Conservation (phyloP, 2,888 invertebrate genomes). For the Cistogaster globosa region DNA sequence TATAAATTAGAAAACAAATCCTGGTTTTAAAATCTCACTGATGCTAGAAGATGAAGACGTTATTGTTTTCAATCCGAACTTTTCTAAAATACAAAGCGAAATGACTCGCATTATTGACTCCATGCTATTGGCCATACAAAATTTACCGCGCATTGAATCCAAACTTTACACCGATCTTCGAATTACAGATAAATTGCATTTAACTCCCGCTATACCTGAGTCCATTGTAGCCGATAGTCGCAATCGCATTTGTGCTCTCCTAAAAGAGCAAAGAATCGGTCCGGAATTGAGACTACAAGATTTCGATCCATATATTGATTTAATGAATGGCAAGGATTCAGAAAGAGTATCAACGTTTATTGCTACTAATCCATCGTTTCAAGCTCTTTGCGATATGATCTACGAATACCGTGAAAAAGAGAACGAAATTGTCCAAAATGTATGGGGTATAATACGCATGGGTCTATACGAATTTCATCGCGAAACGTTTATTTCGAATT, state of each 20-base stretch:
- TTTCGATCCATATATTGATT: constrained; percentile 90
- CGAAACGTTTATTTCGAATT: constrained; percentile 88
- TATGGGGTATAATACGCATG: constrained; percentile 87
- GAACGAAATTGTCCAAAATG: constrained; percentile 85
- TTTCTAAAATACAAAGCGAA: constrained; percentile 89
- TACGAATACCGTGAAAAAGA: constrained; percentile 86
- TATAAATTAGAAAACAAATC: constrained; percentile 85
- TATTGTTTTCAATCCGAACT: constrained; percentile 89
- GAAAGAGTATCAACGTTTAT: constrained; percentile 88
- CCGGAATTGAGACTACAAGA: constrained; percentile 89
- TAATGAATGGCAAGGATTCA: constrained; percentile 87
- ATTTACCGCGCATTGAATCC: constrained; percentile 91
- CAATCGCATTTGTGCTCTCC: constrained; percentile 85
- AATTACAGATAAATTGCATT: constrained; percentile 74
- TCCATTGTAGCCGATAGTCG: constrained; percentile 87
- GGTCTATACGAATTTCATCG: constrained; percentile 94
- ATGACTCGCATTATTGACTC: constrained; percentile 88
- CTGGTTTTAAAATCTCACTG: constrained; percentile 85
- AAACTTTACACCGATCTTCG: constrained; percentile 84
- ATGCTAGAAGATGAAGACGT: constrained; percentile 83
- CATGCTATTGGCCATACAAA: constrained; percentile 89
- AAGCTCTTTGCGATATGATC: constrained; percentile 86
- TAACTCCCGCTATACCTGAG: constrained; percentile 88
- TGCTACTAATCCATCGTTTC: constrained; percentile 86
- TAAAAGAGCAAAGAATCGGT: constrained; percentile 89